phyloP scores from a whole-genome alignment of 2,797 vertebrate genomes.

The Petrocephalus sullivani region DNA sequence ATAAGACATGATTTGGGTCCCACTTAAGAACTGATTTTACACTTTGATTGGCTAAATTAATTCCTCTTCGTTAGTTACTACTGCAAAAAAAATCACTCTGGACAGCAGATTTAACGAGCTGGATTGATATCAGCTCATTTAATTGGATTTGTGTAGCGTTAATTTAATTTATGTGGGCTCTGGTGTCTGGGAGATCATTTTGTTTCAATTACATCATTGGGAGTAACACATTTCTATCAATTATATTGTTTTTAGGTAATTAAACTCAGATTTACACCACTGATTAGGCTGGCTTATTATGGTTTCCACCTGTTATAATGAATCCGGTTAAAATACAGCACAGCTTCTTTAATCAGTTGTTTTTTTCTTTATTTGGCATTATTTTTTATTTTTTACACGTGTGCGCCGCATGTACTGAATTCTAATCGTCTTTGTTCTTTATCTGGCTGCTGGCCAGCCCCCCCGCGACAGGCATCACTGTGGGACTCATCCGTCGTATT shows the following conservation, averaged over 20 bases:
- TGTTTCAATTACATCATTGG: neutral
- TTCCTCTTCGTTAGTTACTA: neutral
- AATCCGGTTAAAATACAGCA: neutral
- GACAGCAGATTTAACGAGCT: neutral
- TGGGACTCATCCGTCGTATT: neutral
- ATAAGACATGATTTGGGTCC: neutral
- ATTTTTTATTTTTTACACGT: neutral
- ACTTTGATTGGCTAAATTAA: neutral
- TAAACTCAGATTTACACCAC: neutral
- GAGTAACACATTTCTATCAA: slow-evolving; percentile 10
- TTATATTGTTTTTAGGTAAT: neutral
- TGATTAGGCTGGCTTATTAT: neutral
- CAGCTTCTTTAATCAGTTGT: neutral
- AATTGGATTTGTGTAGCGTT: neutral
- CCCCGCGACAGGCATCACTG: neutral
- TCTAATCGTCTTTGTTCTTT: neutral
- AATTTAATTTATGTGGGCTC: neutral
- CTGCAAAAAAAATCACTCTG: neutral
- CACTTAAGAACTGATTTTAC: neutral
- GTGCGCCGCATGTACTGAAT: neutral
- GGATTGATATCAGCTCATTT: neutral
- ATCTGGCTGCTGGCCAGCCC: neutral
- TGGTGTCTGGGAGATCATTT: neutral
- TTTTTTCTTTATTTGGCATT: neutral
- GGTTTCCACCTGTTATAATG: neutral